phyloP scores from a whole-genome alignment of 1,140 invertebrate species.

The Pseudomyrmex concolor region DNA sequence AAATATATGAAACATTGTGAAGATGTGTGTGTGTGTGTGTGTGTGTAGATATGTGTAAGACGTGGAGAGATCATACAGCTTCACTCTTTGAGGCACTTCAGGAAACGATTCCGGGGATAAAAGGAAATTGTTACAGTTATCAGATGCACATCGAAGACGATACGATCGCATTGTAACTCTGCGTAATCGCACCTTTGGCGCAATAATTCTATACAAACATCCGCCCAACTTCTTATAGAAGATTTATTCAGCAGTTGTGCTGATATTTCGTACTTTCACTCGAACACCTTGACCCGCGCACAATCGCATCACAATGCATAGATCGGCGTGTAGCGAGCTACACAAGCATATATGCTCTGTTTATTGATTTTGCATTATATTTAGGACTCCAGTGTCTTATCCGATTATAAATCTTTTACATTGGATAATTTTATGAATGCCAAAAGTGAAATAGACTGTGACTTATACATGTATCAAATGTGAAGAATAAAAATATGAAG shows the following conservation, averaged over 20 bases:
- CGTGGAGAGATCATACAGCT: background rate
- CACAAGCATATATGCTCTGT: constrained; percentile 19
- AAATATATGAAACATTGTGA: no score
- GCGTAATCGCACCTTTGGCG: constrained; percentile 51
- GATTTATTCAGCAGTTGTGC: constrained; percentile 65
- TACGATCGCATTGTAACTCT: constrained; percentile 38
- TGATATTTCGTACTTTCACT: constrained; percentile 84
- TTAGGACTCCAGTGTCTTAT: background rate
- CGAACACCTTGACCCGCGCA: constrained; percentile 81
- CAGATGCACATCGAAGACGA: constrained; percentile 31
- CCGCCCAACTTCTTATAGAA: constrained; percentile 57
- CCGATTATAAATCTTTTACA: background rate
- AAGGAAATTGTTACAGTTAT: constrained; percentile 45
- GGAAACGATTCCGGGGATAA: constrained; percentile 8
- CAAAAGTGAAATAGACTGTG: background rate
- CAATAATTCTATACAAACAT: constrained; percentile 54
- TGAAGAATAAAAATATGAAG: no score
- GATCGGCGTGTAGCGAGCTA: constrained; percentile 50
- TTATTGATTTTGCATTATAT: constrained; percentile 30
- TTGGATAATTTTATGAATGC: background rate
- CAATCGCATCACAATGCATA: constrained; percentile 72
- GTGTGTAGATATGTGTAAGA: background rate
- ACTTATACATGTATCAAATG: no score
- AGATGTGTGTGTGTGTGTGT: background rate
- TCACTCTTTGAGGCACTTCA: background rate